Percentiles rank a stretch among this genome's conserved stretches.
These are phyloP conservation scores for Oenanthe oenanthe DNA, from an alignment of 2,113 vertebrate genomes.

Conservation along the genomic window DNA sequence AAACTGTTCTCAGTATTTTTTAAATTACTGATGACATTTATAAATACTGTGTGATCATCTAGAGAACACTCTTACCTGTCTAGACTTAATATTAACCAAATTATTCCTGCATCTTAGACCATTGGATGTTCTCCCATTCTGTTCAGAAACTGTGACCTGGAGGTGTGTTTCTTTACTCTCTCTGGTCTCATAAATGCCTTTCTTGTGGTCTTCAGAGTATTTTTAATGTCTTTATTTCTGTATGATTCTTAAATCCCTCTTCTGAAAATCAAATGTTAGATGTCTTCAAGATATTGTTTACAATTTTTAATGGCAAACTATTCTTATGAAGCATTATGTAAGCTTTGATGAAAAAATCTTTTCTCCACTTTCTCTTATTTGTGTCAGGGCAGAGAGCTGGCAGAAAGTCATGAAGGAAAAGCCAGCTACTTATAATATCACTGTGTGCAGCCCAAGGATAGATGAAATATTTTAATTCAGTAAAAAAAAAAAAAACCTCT, in stretches of 20 bases:
- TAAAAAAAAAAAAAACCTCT: not conserved
- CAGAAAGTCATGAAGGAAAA: not conserved
- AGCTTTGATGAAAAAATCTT: not conserved
- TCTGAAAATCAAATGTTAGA: not conserved
- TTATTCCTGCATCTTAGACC: not conserved
- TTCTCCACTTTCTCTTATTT: not conserved
- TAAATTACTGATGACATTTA: not conserved
- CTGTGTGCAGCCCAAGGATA: not conserved
- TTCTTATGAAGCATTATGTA: not conserved
- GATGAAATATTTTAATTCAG: not conserved
- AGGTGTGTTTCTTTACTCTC: not conserved
- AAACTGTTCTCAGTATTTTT: not conserved
- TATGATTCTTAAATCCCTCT: not conserved
- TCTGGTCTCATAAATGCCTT: not conserved
- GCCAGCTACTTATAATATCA: not conserved
- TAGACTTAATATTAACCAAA: not conserved
- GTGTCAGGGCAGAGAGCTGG: not conserved
- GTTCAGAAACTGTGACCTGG: not conserved
- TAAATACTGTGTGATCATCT: not conserved
- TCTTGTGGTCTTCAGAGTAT: not conserved
- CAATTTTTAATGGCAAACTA: not conserved
- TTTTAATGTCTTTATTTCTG: not conserved
- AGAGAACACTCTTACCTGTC: not conserved
- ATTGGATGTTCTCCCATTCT: not conserved
- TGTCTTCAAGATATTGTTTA: not conserved